Evolutionary conservation across 2,113 vertebrate genomes (phyloP).

Genomic region (Gadus chalcogrammus): DNA sequence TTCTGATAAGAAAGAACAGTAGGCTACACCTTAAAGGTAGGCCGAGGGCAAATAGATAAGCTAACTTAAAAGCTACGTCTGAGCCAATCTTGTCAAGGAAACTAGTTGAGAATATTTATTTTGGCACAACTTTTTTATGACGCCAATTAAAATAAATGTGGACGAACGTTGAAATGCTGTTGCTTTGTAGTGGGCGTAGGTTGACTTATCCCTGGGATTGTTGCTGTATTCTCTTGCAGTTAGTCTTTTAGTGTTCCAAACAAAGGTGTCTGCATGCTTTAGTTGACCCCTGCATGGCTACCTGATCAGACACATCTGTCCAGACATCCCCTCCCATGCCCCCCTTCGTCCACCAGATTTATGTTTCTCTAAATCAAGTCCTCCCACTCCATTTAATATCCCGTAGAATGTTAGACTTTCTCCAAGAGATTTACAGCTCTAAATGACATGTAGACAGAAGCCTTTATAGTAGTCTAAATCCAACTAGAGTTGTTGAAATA

Average conservation of each 20-base stretch:
- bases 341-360: constrained; percentile 15
- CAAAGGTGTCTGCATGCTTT: constrained; percentile 62
- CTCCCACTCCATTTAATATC: background rate
- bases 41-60: constrained; percentile 18
- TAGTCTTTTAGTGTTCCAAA: constrained; percentile 24
- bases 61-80: constrained; percentile 12
- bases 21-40: background rate
- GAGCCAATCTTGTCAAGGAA: constrained; percentile 23
- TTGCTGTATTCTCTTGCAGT: constrained; percentile 37
- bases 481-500: constrained; percentile 12
- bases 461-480: constrained; percentile 18
- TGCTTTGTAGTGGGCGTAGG: constrained; percentile 45
- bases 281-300: constrained; percentile 58
- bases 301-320: constrained; percentile 28
- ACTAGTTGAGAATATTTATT: background rate
- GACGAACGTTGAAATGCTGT: constrained; percentile 56
- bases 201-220: constrained; percentile 45
- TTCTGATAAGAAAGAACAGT: no score
- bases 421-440: no score
- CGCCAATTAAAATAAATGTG: background rate
- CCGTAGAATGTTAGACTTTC: background rate
- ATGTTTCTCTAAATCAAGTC: constrained; percentile 26
- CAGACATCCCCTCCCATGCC: constrained; percentile 27
- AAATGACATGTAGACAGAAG: no score
- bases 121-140: constrained; percentile 7